Conservation (phyloP, 1,140 invertebrate species). For the Sycophila sp. region DNA sequence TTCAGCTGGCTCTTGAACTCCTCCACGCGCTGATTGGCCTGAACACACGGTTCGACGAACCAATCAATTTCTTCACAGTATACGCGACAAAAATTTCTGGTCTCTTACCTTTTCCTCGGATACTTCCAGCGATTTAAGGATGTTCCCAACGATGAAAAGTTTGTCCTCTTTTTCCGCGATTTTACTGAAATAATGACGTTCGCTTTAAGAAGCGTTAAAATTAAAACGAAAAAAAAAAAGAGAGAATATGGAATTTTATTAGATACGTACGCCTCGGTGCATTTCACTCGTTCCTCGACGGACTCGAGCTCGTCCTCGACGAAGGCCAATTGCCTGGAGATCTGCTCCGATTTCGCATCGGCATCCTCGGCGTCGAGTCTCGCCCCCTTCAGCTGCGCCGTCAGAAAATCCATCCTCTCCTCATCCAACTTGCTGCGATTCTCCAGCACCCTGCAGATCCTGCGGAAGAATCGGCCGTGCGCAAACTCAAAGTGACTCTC, state of each 20-base stretch:
- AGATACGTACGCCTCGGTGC: slow-evolving; percentile 78
- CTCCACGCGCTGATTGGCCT: slow-evolving; percentile 86
- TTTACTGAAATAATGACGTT: slow-evolving; percentile 76
- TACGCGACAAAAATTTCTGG: not conserved
- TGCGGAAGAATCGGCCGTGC: slow-evolving; percentile 48
- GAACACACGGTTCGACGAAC: slow-evolving; percentile 32
- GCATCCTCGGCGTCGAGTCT: slow-evolving; percentile 81
- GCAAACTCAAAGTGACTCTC: not conserved
- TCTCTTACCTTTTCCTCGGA: slow-evolving; percentile 96
- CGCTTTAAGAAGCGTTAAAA: not conserved
- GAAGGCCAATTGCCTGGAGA: slow-evolving; percentile 87
- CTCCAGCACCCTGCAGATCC: slow-evolving; percentile 82
- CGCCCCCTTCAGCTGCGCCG: slow-evolving; percentile 79
- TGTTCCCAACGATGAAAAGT: slow-evolving; percentile 98
- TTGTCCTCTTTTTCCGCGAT: slow-evolving; percentile 99
- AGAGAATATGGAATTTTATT: not conserved
- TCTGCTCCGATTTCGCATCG: slow-evolving; percentile 84
- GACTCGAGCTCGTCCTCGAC: slow-evolving; percentile 89
- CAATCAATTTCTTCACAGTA: too few relatives aligned
- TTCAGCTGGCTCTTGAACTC: slow-evolving; percentile 84
- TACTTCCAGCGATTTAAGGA: slow-evolving; percentile 98
- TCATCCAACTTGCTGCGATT: slow-evolving; percentile 80
- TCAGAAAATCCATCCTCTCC: slow-evolving; percentile 78
- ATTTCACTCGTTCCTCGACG: slow-evolving; percentile 86
- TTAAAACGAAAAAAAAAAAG: not conserved